These are phyloP conservation scores for Helogale parvula DNA, from an alignment of 2,113 vertebrate genomes.

Conservation along the genomic window DNA sequence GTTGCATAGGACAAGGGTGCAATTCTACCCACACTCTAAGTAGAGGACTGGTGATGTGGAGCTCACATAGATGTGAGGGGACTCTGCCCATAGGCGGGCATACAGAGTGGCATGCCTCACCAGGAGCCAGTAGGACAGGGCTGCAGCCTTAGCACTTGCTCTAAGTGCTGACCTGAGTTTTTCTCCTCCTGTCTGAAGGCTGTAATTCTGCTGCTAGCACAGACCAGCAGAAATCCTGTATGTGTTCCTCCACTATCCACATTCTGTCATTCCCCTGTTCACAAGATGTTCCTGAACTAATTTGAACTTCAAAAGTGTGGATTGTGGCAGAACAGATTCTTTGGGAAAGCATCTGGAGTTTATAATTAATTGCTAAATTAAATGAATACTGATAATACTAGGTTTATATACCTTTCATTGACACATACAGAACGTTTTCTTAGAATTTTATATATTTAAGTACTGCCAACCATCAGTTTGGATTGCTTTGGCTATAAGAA, in stretches of 20 bases:
- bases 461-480: neutral
- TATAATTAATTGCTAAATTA: constrained; percentile 45
- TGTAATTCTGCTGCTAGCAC: neutral
- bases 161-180: neutral
- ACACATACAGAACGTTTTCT: neutral
- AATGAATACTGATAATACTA: neutral
- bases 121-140: neutral
- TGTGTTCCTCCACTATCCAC: neutral
- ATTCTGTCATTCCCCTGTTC: neutral
- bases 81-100: neutral
- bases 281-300: neutral
- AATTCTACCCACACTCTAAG: neutral
- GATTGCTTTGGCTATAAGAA: neutral
- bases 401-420: neutral
- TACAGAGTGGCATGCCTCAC: neutral
- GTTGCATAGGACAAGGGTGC: neutral
- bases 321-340: neutral
- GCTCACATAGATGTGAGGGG: too few species aligned
- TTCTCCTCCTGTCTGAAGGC: neutral
- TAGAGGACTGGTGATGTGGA: neutral
- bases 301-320: neutral
- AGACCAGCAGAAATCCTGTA: neutral
- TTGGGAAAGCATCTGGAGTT: neutral
- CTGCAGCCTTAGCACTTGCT: neutral
- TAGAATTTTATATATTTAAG: neutral